Base-by-base conservation (phyloP, 2,888 invertebrate species). In the Cataglyphis rosenhaueri region DNA sequence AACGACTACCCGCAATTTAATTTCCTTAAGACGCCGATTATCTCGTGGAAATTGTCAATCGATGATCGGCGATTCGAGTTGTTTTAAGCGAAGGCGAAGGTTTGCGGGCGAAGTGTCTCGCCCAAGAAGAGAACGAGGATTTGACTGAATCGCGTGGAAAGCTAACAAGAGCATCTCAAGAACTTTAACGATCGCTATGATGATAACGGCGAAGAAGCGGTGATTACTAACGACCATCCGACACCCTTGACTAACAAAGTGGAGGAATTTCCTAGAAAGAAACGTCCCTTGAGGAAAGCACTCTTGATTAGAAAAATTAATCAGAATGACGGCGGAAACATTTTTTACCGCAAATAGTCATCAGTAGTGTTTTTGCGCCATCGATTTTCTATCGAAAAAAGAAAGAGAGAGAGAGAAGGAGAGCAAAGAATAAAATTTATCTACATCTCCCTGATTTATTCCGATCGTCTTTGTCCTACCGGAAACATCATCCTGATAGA, bases 1-100 rank as follows among this genome's bases (percentile, higher is more conserved):
- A 57, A 76, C 61, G 12, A 64, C 35, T 57, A 62, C 15, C 29
- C 81, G 61, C 66, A 84, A 90, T 91, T 86, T 87, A 86, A 88
- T 87, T 88, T 85, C 70, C 78, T 48, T 52, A 65, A 70, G 79
- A 41, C 35, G 15, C 70, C 29, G 44, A 79, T 59, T 35, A 55
- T 70, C 52, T 55, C 29, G 9, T 38, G 52, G 9, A 62, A 44
- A 74, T 83, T 61, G 55, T 18, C 25, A 55, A 74, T 66, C 71
- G 84, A 85, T 84, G 71, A 85, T 48, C 70, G 61, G 61, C 52
- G 44, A 68, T 83, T 38, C 57, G 48, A 65, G 44, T 78, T 21
- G 41, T 57, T 15, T 61, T 52, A 32, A 81, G 38, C 25, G 73
- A 68, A 21, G 68, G 61, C 38, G 62, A 70, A 82, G 57, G 62